Evolutionary conservation across 2,113 vertebrate species (phyloP).

Genomic region (Propithecus coquereli): DNA sequence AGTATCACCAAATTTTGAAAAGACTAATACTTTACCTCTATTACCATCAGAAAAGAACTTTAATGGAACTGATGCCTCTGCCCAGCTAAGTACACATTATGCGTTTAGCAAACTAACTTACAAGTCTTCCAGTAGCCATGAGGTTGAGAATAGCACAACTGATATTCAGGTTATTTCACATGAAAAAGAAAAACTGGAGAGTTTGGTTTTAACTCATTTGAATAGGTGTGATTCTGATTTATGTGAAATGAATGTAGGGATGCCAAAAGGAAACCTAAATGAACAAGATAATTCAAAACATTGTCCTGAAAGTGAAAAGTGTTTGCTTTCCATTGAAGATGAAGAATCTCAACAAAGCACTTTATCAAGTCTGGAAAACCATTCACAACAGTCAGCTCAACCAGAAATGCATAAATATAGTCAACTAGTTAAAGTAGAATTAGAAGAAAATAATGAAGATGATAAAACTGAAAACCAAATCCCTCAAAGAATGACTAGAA

Average conservation of each 20-base stretch:
- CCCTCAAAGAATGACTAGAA: slow-evolving; percentile 86
- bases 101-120: slow-evolving; percentile 61
- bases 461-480: slow-evolving; percentile 82
- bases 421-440: slow-evolving; percentile 82
- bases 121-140: slow-evolving; percentile 69
- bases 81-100: slow-evolving; percentile 69
- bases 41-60: slow-evolving; percentile 72
- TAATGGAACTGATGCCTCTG: slow-evolving; percentile 63
- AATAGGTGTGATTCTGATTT: slow-evolving; percentile 72
- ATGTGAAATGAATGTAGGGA: slow-evolving; percentile 72
- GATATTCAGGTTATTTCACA: slow-evolving; percentile 76
- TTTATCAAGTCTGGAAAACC: slow-evolving; percentile 73
- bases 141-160: slow-evolving; percentile 66
- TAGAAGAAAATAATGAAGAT: slow-evolving; percentile 84
- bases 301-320: slow-evolving; percentile 66
- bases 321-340: slow-evolving; percentile 68
- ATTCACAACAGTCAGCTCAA: slow-evolving; percentile 73
- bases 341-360: slow-evolving; percentile 74
- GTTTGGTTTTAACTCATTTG: slow-evolving; percentile 67
- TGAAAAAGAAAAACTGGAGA: slow-evolving; percentile 78
- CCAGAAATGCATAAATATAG: slow-evolving; percentile 80
- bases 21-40: slow-evolving; percentile 4
- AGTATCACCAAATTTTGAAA: slow-evolving; percentile 73
- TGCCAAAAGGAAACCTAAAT: slow-evolving; percentile 74
- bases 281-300: slow-evolving; percentile 74